Conservation (phyloP, 1,140 invertebrate species). For the Aricia agestis region DNA sequence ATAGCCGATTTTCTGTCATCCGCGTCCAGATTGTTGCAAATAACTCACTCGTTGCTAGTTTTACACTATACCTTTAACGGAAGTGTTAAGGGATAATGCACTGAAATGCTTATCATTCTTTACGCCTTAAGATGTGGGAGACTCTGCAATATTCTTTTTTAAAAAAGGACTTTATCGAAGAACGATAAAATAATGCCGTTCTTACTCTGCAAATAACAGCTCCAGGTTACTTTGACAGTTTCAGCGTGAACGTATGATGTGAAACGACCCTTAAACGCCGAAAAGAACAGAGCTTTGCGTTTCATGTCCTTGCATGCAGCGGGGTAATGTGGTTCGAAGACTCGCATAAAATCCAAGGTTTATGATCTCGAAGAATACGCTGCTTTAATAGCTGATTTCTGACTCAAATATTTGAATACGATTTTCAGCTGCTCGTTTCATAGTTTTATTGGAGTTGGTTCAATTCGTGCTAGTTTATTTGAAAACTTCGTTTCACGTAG, state of each 20-base stretch:
- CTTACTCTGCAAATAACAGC: no score
- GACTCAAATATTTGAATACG: conserved; percentile 3
- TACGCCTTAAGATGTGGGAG: no score
- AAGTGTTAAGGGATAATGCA: no score
- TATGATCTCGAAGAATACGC: background rate
- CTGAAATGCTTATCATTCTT: no score
- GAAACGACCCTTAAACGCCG: background rate
- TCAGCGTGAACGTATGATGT: background rate
- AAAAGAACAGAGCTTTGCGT: conserved; percentile 2
- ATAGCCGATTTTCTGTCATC: no score
- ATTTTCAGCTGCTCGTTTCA: background rate
- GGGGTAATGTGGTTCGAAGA: background rate
- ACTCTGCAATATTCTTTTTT: no score
- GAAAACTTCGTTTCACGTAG: background rate
- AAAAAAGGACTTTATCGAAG: no score
- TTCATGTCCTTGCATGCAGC: background rate
- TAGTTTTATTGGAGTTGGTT: background rate
- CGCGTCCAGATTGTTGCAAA: no score
- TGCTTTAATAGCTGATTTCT: background rate
- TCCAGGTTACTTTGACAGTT: no score
- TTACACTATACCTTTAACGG: no score
- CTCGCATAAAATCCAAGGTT: conserved; percentile 1
- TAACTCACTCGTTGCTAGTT: no score
- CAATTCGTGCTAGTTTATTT: background rate
- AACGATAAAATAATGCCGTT: no score